Conservation (phyloP, 2,888 invertebrate genomes). For the Petrolisthes cinctipes region DNA sequence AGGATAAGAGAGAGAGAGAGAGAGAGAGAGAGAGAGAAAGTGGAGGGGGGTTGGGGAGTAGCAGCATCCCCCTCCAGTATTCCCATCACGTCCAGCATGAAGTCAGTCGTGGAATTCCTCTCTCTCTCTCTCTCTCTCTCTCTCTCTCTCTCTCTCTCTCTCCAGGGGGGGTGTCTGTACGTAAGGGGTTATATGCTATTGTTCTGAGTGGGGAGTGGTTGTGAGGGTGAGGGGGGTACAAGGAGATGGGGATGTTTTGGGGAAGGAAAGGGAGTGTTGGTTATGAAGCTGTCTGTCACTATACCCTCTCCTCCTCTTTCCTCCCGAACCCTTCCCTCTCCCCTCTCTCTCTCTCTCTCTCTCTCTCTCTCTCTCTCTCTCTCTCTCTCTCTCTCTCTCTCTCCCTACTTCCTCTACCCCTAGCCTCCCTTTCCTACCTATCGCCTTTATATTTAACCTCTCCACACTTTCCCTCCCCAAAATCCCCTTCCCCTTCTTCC, state of each 20-base stretch:
- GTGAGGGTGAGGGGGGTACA: background rate
- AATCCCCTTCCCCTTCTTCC: too few species aligned
- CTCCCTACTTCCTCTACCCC: too few species aligned
- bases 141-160: background rate
- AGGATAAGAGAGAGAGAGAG: background rate
- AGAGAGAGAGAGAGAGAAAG: background rate
- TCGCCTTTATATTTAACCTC: too few species aligned
- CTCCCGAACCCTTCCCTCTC: too few species aligned
- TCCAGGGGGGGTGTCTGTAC: background rate
- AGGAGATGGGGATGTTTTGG: background rate
- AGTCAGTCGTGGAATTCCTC: background rate
- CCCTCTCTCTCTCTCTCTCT: too few species aligned
- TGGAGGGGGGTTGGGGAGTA: background rate
- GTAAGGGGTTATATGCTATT: background rate
- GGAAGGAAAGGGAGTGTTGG: background rate
- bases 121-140: constrained; percentile 16
- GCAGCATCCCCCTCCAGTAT: background rate
- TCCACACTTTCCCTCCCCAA: too few species aligned
- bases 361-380: too few species aligned
- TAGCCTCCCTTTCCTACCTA: too few species aligned
- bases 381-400: too few species aligned
- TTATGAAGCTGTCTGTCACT: background rate
- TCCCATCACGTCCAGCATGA: background rate
- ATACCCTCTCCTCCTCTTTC: too few species aligned
- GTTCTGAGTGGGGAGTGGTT: background rate